Conservation (phyloP, 2,113 vertebrate species). For the Tetraodon nigroviridis region DNA sequence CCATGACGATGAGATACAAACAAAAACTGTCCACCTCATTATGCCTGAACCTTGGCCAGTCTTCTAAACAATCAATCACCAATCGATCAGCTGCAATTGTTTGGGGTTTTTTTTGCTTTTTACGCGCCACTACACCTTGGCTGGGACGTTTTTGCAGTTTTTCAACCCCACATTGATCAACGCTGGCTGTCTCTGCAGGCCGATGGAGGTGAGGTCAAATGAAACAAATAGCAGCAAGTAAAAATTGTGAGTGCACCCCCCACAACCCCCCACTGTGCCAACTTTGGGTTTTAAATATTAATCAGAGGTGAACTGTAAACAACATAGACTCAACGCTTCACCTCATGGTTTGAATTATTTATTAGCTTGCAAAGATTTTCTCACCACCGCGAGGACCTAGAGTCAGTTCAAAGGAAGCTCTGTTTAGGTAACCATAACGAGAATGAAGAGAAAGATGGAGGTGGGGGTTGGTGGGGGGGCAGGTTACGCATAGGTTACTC, state of each 20-base stretch:
- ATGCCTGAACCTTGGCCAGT: background rate
- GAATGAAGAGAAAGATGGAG: slow-evolving; percentile 38
- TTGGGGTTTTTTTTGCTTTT: background rate
- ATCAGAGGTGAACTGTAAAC: slow-evolving; percentile 21
- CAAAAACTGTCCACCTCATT: background rate
- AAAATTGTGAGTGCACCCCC: background rate
- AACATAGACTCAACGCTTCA: slow-evolving; percentile 24
- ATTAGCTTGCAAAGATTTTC: slow-evolving; percentile 31
- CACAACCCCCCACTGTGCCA: background rate
- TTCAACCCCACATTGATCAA: slow-evolving; percentile 14
- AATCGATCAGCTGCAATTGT: slow-evolving; percentile 40
- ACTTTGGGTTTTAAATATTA: slow-evolving; percentile 33
- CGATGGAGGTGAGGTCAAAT: slow-evolving; percentile 26
- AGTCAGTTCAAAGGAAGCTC: slow-evolving; percentile 12
- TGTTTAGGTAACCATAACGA: slow-evolving; percentile 49
- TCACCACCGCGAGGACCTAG: slow-evolving; percentile 11
- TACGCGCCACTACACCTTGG: slow-evolving; percentile 1
- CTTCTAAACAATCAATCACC: slow-evolving; percentile 30
- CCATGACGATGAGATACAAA: slow-evolving; percentile 29
- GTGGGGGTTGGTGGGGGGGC: too few relatives aligned
- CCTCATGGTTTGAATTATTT: slow-evolving; percentile 44
- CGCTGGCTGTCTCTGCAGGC: slow-evolving; percentile 30
- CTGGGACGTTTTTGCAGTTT: slow-evolving; percentile 17
- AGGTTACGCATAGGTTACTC: slow-evolving; percentile 72
- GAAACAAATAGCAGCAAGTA: background rate